These are phyloP conservation scores for Cylindroiulus punctatus DNA, from an alignment of 2,888 invertebrate genomes.

Conservation along the genomic window DNA sequence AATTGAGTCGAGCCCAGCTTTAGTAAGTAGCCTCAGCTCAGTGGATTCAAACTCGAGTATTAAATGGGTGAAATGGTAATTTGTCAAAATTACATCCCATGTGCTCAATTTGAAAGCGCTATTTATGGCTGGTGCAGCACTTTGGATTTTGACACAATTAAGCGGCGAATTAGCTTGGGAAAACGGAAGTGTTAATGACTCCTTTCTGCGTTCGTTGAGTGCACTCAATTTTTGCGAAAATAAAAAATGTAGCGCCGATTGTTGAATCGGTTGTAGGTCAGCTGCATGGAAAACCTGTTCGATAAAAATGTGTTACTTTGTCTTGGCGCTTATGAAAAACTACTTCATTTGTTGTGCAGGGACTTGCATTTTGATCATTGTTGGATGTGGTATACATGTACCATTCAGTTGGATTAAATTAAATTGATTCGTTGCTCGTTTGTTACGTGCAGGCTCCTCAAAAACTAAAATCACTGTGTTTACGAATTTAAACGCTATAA, in stretches of 20 bases:
- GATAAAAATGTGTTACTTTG: background rate
- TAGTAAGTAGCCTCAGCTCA: background rate
- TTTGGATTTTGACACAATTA: conserved; percentile 18
- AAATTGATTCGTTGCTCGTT: too few species aligned
- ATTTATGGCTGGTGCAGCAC: conserved; percentile 1
- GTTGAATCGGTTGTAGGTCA: conserved; percentile 4
- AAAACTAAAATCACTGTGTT: too few species aligned
- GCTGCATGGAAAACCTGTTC: background rate
- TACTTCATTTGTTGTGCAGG: too few species aligned
- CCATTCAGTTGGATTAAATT: too few species aligned
- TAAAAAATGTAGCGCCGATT: background rate
- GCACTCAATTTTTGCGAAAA: background rate
- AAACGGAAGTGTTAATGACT: conserved; percentile 18
- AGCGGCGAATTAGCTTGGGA: background rate
- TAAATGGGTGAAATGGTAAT: conserved; percentile 11
- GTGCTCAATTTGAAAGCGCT: conserved; percentile 18
- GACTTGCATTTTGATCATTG: too few species aligned
- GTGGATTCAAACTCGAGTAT: background rate
- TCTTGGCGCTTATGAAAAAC: background rate
- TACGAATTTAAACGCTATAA: too few species aligned
- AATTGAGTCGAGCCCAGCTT: background rate
- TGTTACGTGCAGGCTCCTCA: too few species aligned
- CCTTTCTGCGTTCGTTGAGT: background rate
- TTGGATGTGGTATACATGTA: too few species aligned
- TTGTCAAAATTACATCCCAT: background rate